Percentiles rank a stretch among this genome's conserved stretches.
phyloP scores from a whole-genome alignment of 2,888 invertebrate genomes.

The Eugnorisma glareosa region DNA sequence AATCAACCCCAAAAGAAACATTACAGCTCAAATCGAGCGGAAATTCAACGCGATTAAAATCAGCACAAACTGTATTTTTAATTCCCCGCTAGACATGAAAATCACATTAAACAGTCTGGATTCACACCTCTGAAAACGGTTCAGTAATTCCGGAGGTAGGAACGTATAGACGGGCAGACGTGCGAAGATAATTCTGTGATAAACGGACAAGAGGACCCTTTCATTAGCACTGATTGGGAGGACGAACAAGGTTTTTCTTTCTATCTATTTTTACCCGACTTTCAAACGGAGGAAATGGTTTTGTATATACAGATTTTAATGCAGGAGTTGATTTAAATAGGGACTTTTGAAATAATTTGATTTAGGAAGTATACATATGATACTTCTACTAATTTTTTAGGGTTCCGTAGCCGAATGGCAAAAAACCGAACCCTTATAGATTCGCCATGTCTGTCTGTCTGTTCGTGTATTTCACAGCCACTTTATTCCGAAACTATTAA shows the following conservation, averaged over 20 bases:
- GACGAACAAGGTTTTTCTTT: constrained; percentile 35
- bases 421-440: too few relatives aligned
- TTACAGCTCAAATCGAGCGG: constrained; percentile 15
- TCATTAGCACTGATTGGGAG: constrained; percentile 82
- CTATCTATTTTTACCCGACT: constrained; percentile 34
- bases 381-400: too few relatives aligned
- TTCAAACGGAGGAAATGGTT: constrained; percentile 11
- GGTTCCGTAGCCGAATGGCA: too few relatives aligned
- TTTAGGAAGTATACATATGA: neutral
- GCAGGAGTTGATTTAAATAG: neutral
- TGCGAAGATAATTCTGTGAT: constrained; percentile 74
- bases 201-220: constrained; percentile 71
- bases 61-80: constrained; percentile 45
- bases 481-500: too few relatives aligned
- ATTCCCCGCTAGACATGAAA: constrained; percentile 48
- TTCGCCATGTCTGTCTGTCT: too few relatives aligned
- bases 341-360: neutral
- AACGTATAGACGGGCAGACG: constrained; percentile 55
- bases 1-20: constrained; percentile 1
- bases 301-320: neutral
- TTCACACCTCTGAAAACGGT: constrained; percentile 53
- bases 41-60: constrained; percentile 33
- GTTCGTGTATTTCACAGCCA: too few relatives aligned
- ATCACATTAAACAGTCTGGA: constrained; percentile 53
- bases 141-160: constrained; percentile 59